phyloP scores from a whole-genome alignment of 2,888 invertebrate genomes.

The Drosophila mercatorum region DNA sequence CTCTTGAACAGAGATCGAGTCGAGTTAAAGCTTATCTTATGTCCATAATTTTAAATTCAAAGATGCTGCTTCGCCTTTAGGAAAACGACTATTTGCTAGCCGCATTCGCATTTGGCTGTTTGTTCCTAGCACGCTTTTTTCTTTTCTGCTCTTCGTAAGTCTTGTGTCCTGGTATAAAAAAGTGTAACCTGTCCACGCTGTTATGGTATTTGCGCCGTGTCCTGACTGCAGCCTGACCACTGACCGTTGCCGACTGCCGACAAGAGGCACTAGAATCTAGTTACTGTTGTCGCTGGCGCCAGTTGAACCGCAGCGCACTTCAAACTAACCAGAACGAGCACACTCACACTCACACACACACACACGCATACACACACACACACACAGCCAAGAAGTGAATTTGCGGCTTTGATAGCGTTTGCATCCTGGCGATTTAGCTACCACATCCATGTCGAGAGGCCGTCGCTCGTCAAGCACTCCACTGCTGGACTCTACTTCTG shows the following conservation, averaged over 20 bases:
- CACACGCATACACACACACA: conserved; percentile 17
- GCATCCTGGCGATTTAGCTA: conserved; percentile 41
- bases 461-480: conserved; percentile 60
- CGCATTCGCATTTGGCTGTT: too few species aligned
- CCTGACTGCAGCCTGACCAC: conserved; percentile 19
- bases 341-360: conserved; percentile 20
- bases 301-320: conserved; percentile 54
- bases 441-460: conserved; percentile 65
- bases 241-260: conserved; percentile 42
- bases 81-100: too few species aligned
- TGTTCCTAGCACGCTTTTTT: neutral
- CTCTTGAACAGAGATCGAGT: too few species aligned
- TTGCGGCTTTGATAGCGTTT: conserved; percentile 59
- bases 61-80: too few species aligned
- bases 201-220: conserved; percentile 27
- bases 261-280: conserved; percentile 67
- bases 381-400: conserved; percentile 18
- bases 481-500: conserved; percentile 40
- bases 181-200: conserved; percentile 16
- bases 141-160: conserved; percentile 19
- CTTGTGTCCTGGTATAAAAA: neutral
- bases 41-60: too few species aligned
- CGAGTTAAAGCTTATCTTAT: too few species aligned
- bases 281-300: conserved; percentile 60
- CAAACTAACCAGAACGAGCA: conserved; percentile 53